Evolutionary conservation across 2,888 invertebrate genomes (phyloP), one percentile per base, ranked within the genome.

Genomic region (Drosophila antonietae): DNA sequence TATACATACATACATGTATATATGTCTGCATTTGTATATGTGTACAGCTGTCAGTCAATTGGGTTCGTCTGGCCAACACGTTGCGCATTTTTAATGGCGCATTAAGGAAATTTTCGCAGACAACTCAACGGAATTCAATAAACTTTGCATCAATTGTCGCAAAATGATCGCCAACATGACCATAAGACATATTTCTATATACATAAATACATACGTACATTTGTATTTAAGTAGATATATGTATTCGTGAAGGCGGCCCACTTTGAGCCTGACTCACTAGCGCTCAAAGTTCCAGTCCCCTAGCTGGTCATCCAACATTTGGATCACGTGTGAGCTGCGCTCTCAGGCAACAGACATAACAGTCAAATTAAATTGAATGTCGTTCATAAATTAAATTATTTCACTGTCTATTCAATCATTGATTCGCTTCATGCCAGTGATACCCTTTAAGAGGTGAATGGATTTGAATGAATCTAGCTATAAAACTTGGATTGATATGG

Each of bases 41-140:
- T 78, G 74, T 78, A n/a, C 41, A 62, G 55, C 53, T 77, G 80
- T 82, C 75, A 77, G 75, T 73, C 70, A 71, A 63, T 28, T 28
- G 60, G 58, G 55, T 35, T 23, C 39, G 23, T n/a, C 56, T 56
- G 66, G 72, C 57, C 75, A 51, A 88, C 88, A 86, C 78, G 89
- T 73, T 75, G 69, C 75, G 91, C 86, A 91, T 91, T 88, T 51
- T 91, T 82, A 91, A 91, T 91, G 82, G 81, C 79, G 75, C 81
- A 83, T 85, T 89, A 84, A 85, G 81, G 77, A 79, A 76, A 88
- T 90, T 90, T 81, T 83, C 68, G 80, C 68, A 76, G 91, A 91
- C 90, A 90, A 44, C 83, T 83, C 28, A 87, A 90, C 91, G 90
- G 87, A 51, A 84, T 78, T 74, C 82, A 78, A 91, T 91, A 91